These are phyloP conservation scores for Eupithecia insigniata DNA, from an alignment of 2,888 invertebrate genomes.

Conservation along the genomic window DNA sequence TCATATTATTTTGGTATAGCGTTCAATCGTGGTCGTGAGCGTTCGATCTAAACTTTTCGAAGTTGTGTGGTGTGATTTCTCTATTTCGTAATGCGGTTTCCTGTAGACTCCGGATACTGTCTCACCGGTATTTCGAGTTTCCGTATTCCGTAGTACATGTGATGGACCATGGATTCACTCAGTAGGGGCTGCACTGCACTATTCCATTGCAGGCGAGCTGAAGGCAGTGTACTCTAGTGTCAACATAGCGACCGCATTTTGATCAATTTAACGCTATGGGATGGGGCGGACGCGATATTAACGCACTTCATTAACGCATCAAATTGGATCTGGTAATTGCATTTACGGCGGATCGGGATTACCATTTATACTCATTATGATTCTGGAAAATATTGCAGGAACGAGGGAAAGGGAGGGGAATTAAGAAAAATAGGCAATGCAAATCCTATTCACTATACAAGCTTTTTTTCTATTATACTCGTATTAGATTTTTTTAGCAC, in stretches of 20 bases:
- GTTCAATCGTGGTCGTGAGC: too few relatives aligned
- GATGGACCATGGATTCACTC: too few relatives aligned
- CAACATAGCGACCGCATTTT: background rate
- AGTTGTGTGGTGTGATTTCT: too few relatives aligned
- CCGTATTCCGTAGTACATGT: too few relatives aligned
- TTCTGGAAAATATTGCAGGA: background rate
- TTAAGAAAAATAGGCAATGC: background rate
- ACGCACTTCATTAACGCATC: slow-evolving; percentile 20
- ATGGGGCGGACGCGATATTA: background rate
- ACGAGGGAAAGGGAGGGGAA: background rate
- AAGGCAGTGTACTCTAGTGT: background rate
- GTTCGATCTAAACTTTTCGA: too few relatives aligned
- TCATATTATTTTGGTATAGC: too few relatives aligned
- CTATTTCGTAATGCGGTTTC: too few relatives aligned
- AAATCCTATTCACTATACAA: background rate
- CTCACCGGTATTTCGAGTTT: too few relatives aligned
- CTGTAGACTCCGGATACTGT: too few relatives aligned
- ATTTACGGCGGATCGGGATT: slow-evolving; percentile 8
- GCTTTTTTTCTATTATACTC: too few relatives aligned
- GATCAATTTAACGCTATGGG: slow-evolving; percentile 7
- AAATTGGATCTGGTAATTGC: slow-evolving; percentile 27
- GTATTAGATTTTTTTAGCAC: too few relatives aligned
- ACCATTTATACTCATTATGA: background rate
- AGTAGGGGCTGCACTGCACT: too few relatives aligned
- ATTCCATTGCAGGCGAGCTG: slow-evolving; percentile 19